A percentile compares a stretch with the other conserved stretches of the same genome.
These are phyloP conservation scores for Mungos mungo DNA, from an alignment of 2,113 vertebrate genomes.

Conservation along the genomic window DNA sequence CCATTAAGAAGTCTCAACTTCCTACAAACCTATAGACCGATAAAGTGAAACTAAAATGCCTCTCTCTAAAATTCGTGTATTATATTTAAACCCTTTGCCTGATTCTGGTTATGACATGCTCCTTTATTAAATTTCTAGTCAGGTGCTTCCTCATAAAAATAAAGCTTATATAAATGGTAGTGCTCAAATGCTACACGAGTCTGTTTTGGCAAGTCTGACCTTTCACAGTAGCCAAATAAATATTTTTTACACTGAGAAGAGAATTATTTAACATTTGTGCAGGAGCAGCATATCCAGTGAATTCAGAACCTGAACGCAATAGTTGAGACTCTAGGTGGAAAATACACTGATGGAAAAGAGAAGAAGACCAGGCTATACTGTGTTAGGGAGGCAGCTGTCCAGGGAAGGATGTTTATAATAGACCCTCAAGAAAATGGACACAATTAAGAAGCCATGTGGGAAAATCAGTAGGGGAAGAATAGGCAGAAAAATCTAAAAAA, in stretches of 20 bases:
- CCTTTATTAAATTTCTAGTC: not conserved
- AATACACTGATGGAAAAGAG: not conserved
- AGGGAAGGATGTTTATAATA: not conserved
- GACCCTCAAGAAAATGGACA: not conserved
- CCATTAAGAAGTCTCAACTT: not conserved
- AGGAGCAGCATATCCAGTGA: not conserved
- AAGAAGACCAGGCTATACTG: not conserved
- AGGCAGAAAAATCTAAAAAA: not conserved
- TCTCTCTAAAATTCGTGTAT: conserved; percentile 34
- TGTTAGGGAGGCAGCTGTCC: not conserved
- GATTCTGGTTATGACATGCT: not conserved
- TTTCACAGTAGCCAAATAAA: conserved; percentile 60
- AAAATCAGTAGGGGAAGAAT: not conserved
- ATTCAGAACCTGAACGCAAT: not conserved
- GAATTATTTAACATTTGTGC: conserved; percentile 56
- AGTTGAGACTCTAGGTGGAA: not conserved
- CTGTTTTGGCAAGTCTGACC: conserved; percentile 53
- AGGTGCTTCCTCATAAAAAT: conserved; percentile 53
- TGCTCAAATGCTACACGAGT: conserved; percentile 19
- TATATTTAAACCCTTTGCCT: conserved; percentile 42
- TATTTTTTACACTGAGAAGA: conserved; percentile 37
- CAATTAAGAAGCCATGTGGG: not conserved
- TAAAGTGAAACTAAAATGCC: conserved; percentile 46
- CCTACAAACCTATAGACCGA: not conserved
- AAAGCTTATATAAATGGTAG: conserved; percentile 44